phyloP scores from a whole-genome alignment of 2,113 vertebrate species.

The Mus pahari region DNA sequence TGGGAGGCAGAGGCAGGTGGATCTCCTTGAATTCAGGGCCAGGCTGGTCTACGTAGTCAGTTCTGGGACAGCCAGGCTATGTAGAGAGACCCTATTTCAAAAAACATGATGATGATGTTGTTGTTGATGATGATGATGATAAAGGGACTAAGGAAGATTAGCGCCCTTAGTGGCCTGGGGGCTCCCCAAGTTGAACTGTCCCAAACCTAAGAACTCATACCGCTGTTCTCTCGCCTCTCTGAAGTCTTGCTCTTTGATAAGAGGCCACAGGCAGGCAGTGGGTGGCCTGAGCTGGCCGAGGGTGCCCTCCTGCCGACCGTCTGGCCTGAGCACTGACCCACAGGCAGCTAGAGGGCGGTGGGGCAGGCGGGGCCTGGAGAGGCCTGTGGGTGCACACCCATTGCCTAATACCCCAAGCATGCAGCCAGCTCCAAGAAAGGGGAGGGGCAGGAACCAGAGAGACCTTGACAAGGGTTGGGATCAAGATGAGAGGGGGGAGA shows the following conservation, averaged over 20 bases:
- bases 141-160: not conserved
- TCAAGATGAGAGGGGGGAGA: slow-evolving; percentile 55
- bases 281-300: slow-evolving; percentile 78
- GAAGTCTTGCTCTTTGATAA: slow-evolving; percentile 29
- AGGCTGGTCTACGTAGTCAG: not conserved
- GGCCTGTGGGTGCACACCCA: slow-evolving; percentile 81
- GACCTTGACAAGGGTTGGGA: slow-evolving; percentile 77
- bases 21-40: not conserved
- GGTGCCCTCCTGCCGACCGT: slow-evolving; percentile 77
- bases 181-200: not conserved
- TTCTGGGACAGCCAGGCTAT: not conserved
- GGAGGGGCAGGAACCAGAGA: slow-evolving; percentile 74
- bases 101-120: not conserved
- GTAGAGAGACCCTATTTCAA: not conserved
- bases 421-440: slow-evolving; percentile 78
- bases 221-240: not conserved
- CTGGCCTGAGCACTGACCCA: slow-evolving; percentile 77
- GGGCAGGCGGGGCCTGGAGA: slow-evolving; percentile 81
- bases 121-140: not conserved
- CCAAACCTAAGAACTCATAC: not conserved
- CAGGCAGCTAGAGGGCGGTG: slow-evolving; percentile 74
- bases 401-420: slow-evolving; percentile 84
- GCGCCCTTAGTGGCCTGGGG: not conserved
- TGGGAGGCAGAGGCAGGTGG: not conserved
- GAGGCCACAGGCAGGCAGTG: slow-evolving; percentile 71